phyloP scores from a whole-genome alignment of 2,113 vertebrate genomes.

The Daboia siamensis region DNA sequence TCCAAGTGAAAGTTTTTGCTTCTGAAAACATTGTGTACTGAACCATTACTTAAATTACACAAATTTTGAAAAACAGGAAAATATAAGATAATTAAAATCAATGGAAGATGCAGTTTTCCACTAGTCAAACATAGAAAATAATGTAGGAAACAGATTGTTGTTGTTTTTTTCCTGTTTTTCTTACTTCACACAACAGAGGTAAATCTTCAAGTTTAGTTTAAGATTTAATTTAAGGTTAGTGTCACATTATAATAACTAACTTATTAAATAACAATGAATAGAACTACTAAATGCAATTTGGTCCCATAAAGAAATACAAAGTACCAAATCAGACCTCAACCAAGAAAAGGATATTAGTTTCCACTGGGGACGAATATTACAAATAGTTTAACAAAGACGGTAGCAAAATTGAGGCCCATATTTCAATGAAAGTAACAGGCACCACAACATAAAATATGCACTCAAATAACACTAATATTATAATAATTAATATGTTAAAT shows the following conservation, averaged over 20 bases:
- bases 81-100: constrained; percentile 28
- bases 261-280: constrained; percentile 48
- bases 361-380: background rate
- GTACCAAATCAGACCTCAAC: constrained; percentile 2
- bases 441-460: background rate
- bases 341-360: background rate
- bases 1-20: background rate
- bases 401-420: constrained; percentile 10
- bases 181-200: constrained; percentile 11
- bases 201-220: background rate
- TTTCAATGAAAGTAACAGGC: background rate
- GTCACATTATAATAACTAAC: background rate
- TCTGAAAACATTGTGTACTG: background rate
- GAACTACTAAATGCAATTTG: constrained; percentile 37
- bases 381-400: background rate
- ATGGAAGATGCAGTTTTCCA: background rate
- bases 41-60: background rate
- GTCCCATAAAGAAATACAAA: constrained; percentile 41
- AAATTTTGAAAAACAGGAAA: constrained; percentile 43
- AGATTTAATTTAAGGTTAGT: constrained; percentile 23
- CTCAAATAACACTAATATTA: background rate
- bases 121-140: background rate
- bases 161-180: constrained; percentile 12
- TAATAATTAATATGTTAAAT: constrained; percentile 20
- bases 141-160: background rate